Evolutionary conservation across 2,113 vertebrate species (phyloP).

Genomic region (Pelobates fuscus): DNA sequence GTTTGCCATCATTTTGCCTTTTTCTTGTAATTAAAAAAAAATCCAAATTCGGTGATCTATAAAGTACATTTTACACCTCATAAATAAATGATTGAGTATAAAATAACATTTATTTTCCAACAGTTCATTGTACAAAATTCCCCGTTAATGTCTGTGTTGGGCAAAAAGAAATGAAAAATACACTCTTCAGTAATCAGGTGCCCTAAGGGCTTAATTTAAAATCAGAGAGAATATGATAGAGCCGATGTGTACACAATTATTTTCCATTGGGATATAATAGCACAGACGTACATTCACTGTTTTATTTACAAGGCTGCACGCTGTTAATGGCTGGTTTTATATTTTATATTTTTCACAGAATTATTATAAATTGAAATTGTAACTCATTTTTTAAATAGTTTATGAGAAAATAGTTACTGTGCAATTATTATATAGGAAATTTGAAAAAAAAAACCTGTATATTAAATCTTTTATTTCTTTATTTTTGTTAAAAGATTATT

Average conservation of each 20-base stretch:
- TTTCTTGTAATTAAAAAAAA: neutral
- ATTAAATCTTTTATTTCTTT: no score
- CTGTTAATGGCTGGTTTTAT: no score
- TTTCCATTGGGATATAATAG: constrained; percentile 25
- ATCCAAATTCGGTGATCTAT: no score
- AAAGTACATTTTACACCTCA: constrained; percentile 5
- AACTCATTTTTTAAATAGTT: no score
- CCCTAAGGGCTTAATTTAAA: constrained; percentile 43
- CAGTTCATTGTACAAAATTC: constrained; percentile 16
- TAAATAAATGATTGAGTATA: constrained; percentile 36
- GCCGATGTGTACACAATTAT: constrained; percentile 26
- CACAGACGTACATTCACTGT: no score
- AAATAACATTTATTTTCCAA: constrained; percentile 27
- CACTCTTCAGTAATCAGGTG: constrained; percentile 21
- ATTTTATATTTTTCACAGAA: no score
- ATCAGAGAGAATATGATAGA: constrained; percentile 27
- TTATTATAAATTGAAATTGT: no score
- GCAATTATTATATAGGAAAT: no score
- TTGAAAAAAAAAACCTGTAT: no score
- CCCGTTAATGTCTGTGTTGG: constrained; percentile 9
- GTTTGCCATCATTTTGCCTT: neutral
- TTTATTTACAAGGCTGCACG: no score
- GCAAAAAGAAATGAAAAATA: neutral
- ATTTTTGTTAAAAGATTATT: no score
- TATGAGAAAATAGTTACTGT: no score